Base-by-base conservation (phyloP, 2,113 vertebrate genomes). In the Tachycineta bicolor region DNA sequence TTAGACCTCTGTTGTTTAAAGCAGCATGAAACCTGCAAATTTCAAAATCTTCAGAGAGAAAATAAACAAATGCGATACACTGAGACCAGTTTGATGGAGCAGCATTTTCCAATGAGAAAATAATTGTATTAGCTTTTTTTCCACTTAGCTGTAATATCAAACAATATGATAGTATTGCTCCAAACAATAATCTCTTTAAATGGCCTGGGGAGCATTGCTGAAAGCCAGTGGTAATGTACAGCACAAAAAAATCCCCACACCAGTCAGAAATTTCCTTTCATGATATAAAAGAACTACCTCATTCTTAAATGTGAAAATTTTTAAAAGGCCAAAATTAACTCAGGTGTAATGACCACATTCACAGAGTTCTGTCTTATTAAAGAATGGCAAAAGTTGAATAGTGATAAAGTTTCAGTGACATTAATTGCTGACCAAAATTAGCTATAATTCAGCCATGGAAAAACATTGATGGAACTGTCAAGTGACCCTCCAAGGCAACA, bases 81-180 rank as follows among this genome's bases (percentile, higher is more conserved):
- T 78, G 90, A 67, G 33, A 81, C 25, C 31, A 74, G 49, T 74
- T 77, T 85, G 63, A 95, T 55, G 26, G 75, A 77, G 67, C 33
- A 68, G 19, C 24, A 59, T 86, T 94, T 96, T 80, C 82, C 75
- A 87, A 55, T 55, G 52, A 78, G 64, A 83, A 94, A 94, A 88
- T 76, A 69, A 87, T 91, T 95, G 29, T 55, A 83, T 85, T 87
- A 90, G 74, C 12, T 26, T 90, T 88, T 83, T 43, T 83, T 44
- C 63, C 64, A 93, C n/a, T 89, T 84, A 76, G 37, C n/a, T 74
- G 17, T 37, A 77, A 50, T 83, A 83, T 69, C 37, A 73, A 69
- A 85, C 34, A 91, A 59, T 21, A 47, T 53, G 85, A 82, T 10
- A 91, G 7, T 24, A 50, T 56, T 59, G 16, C 16, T 92, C 60